Conservation (phyloP, 1,140 invertebrate species). For the Drosophila takahashii region DNA sequence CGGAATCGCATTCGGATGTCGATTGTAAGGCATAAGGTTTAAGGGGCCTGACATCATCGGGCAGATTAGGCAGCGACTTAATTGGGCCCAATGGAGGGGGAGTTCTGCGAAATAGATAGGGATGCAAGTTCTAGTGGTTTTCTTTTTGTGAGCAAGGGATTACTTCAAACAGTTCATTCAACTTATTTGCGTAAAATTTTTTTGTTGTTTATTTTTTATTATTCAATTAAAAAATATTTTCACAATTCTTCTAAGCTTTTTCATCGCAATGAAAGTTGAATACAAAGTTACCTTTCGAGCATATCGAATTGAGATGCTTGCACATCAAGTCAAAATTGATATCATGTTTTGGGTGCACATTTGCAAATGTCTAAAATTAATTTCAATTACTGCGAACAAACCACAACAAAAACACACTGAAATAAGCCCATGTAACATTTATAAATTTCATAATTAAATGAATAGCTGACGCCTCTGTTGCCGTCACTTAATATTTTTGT, state of each 20-base stretch:
- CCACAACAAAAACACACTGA: constrained; percentile 46
- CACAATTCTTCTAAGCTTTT: too few species aligned
- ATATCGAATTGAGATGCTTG: too few species aligned
- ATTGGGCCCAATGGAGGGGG: constrained; percentile 10
- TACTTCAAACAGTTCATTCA: too few species aligned
- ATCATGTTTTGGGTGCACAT: too few species aligned
- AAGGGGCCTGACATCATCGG: constrained; percentile 4
- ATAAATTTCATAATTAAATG: constrained; percentile 66
- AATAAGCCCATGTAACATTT: constrained; percentile 17
- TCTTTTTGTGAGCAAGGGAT: too few species aligned
- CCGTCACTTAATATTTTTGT: constrained; percentile 31
- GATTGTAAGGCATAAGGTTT: constrained; percentile 37
- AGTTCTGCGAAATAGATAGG: neutral
- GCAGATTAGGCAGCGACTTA: constrained; percentile 26
- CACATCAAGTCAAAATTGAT: too few species aligned
- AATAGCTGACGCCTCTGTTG: constrained; percentile 29
- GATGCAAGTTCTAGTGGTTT: neutral
- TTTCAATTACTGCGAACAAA: constrained; percentile 64
- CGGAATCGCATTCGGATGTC: constrained; percentile 29
- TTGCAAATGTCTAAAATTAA: constrained; percentile 51
- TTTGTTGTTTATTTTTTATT: too few species aligned
- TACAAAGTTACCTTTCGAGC: too few species aligned
- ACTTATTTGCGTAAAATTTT: too few species aligned
- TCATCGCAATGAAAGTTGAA: too few species aligned
- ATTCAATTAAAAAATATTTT: too few species aligned